phyloP scores from a whole-genome alignment of 2,113 vertebrate genomes.

The Rhodinocichla rosea region DNA sequence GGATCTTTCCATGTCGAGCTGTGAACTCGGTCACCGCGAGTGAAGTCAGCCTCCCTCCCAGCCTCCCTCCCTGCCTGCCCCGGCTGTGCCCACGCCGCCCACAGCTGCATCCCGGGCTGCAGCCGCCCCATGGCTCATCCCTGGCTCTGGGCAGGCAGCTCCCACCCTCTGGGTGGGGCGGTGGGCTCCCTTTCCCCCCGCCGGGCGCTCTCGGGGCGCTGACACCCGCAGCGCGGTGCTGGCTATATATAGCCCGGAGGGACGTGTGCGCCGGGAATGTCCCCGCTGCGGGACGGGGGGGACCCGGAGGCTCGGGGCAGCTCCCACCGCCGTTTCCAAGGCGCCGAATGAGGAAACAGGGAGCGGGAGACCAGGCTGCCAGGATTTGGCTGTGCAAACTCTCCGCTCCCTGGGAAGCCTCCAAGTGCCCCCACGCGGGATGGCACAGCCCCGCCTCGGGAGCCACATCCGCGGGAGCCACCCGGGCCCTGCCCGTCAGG shows the following conservation, averaged over 20 bases:
- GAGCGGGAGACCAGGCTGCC: neutral
- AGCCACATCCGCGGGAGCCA: neutral
- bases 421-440: fast-evolving
- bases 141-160: neutral
- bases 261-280: neutral
- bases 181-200: neutral
- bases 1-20: constrained; percentile 7
- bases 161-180: neutral
- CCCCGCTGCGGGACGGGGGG: neutral
- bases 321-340: neutral
- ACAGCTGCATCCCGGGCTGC: neutral
- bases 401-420: neutral
- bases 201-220: neutral
- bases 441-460: fast-evolving
- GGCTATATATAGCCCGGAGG: constrained; percentile 18
- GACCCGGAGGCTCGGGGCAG: neutral
- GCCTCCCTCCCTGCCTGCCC: neutral
- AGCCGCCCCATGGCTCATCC: neutral
- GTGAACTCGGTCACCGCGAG: neutral
- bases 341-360: neutral
- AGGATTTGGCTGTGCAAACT: neutral
- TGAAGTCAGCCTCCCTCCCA: constrained; percentile 46
- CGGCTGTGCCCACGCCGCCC: neutral
- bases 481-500: neutral
- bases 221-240: fast-evolving